Evolutionary conservation across 2,888 invertebrate genomes (phyloP), one percentile per base, ranked within the genome.

Genomic region (Mesorhabditis sp.): DNA sequence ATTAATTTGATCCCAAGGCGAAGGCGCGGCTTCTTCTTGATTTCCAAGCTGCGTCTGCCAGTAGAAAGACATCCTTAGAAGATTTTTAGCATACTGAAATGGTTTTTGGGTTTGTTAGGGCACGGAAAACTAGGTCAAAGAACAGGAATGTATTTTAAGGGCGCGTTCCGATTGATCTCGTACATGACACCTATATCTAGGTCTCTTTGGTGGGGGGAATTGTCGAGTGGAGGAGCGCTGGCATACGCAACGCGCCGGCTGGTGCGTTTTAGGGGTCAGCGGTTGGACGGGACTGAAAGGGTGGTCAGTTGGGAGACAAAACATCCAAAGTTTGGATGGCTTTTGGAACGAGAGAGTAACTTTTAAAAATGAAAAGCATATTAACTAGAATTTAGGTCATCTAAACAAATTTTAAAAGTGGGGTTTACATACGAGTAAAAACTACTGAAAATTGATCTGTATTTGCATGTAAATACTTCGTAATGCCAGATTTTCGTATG

Each of bases 31-130:
- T 65, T 63, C 28, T 50, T 15, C 45, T 6, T 66, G 45, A 13
- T 15, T 64, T 61, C 50, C 4, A 63, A 45, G 45, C 43, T 67
- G 70, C 15, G 43, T 63, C 44, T 70, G 70, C 70, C 70, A 70
- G 64, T 70, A 70, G 42, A 70, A 45, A n/a, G 70, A 67, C 70
- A 70, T 70, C 61, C 67, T 65, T 63, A 58, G 42, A 66, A 44
- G 43, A 62, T 43, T 44, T 66, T 45, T 62, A 28, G 64, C 66
- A 62, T 42, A 10, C 41, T 50, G 28, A 50, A 50, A 42, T 43
- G 45, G 7, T 44, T 5, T 65, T 44, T 7, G 4, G 13, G 13
- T 6, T 5, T 43, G 13, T 13, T 65, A 28, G 7, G 43, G n/a
- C 28, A 65, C 5, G 15, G 45, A 65, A 42, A 65, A 10, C 10